Evolutionary conservation across 2,888 invertebrate genomes (phyloP).

Genomic region (Apotomis capreana): DNA sequence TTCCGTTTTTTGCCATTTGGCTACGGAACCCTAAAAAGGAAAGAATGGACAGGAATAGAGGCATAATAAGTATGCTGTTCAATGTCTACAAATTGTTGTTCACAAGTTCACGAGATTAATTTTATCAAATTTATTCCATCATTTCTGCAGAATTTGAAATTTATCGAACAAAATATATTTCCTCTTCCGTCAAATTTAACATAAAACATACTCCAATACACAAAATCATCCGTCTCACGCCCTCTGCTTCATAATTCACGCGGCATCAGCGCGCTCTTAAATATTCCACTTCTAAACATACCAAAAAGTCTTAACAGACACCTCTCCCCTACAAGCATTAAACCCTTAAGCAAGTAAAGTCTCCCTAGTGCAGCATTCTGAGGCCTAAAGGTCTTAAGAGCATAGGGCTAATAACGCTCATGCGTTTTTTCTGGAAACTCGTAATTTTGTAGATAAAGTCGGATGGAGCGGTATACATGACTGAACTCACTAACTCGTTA

Average conservation of each 20-base stretch:
- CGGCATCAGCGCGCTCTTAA: constrained; percentile 5
- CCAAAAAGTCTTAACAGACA: background rate
- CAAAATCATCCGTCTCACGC: constrained; percentile 13
- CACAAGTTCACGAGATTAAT: background rate
- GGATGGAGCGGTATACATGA: constrained; percentile 2
- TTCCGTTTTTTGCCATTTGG: too few species aligned
- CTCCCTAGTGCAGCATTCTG: background rate
- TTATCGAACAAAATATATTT: background rate
- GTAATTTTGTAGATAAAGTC: constrained; percentile 7
- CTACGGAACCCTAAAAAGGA: too few species aligned
- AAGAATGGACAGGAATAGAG: too few species aligned
- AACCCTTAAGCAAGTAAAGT: background rate
- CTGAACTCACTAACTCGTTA: constrained; percentile 19
- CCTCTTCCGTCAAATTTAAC: constrained; percentile 20
- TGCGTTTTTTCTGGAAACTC: background rate
- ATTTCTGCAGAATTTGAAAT: background rate
- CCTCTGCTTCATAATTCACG: constrained; percentile 18
- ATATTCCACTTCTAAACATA: background rate
- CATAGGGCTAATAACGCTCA: background rate
- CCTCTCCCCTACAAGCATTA: background rate
- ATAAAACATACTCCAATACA: constrained; percentile 16
- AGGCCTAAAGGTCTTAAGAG: background rate
- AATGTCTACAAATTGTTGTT: too few species aligned
- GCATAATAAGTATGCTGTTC: too few species aligned
- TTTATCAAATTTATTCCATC: background rate